A percentile compares a stretch with the other conserved stretches of the same genome.
Conservation (phyloP, 2,888 invertebrate species). For the Bedellia somnulentella region DNA sequence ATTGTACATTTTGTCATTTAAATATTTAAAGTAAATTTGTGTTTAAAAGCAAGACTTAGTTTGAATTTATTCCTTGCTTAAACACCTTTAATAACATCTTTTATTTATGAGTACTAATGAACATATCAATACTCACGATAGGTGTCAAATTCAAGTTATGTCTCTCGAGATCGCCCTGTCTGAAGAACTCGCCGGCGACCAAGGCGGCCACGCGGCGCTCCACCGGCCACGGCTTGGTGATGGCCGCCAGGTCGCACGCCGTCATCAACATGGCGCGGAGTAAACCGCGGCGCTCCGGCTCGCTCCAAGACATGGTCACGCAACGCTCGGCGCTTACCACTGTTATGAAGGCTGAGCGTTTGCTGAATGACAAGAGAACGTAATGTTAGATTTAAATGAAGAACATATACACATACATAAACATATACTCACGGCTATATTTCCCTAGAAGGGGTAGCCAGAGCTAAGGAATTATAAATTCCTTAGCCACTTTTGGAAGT, state of each 20-base stretch:
- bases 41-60: too few relatives aligned
- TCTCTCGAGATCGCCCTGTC: constrained; percentile 90
- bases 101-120: too few relatives aligned
- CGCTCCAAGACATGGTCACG: constrained; percentile 63
- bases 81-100: too few relatives aligned
- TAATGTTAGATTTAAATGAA: too few relatives aligned
- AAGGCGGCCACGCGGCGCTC: constrained; percentile 90
- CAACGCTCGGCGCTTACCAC: constrained; percentile 55
- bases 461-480: too few relatives aligned
- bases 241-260: constrained; percentile 91
- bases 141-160: constrained; percentile 88
- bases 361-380: constrained; percentile 60
- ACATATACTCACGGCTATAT: too few relatives aligned
- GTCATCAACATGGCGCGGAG: constrained; percentile 94
- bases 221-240: constrained; percentile 92
- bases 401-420: too few relatives aligned
- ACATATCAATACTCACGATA: constrained; percentile 76
- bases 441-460: too few relatives aligned
- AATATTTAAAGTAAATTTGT: too few relatives aligned
- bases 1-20: too few relatives aligned
- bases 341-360: constrained; percentile 82
- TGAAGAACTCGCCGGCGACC: constrained; percentile 90
- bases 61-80: too few relatives aligned
- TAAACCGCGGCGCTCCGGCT: constrained; percentile 77
- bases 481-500: too few relatives aligned